phyloP scores from a whole-genome alignment of 2,888 invertebrate species.

The Bibio marci region DNA sequence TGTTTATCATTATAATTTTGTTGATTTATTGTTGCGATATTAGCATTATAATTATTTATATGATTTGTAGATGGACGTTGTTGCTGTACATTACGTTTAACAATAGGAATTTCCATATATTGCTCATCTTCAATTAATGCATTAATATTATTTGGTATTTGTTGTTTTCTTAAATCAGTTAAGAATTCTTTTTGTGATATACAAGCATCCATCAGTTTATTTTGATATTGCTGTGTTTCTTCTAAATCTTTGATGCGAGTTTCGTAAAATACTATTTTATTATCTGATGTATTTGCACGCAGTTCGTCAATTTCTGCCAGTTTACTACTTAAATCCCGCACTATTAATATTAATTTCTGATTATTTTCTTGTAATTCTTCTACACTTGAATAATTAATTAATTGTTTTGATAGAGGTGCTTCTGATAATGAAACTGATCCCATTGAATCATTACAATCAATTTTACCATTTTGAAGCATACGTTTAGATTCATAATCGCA shows the following conservation, averaged over 20 bases:
- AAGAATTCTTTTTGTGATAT: slow-evolving; percentile 80
- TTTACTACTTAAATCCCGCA: slow-evolving; percentile 50
- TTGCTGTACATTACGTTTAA: slow-evolving; percentile 7
- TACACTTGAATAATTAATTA: slow-evolving; percentile 73
- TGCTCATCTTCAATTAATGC: too few relatives aligned
- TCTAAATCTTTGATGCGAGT: slow-evolving; percentile 59
- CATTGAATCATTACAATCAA: too few relatives aligned
- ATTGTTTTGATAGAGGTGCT: slow-evolving; percentile 65
- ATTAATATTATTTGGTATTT: too few relatives aligned
- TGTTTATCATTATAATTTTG: slow-evolving; percentile 5
- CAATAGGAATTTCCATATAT: too few relatives aligned
- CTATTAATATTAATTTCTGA: slow-evolving; percentile 62
- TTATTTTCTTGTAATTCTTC: slow-evolving; percentile 81
- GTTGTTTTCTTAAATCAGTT: too few relatives aligned
- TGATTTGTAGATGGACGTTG: slow-evolving; percentile 13
- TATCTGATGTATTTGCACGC: too few relatives aligned
- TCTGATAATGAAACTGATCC: slow-evolving; percentile 44
- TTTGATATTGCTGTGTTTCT: slow-evolving; percentile 59
- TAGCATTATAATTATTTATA: slow-evolving; percentile 21
- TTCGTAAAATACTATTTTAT: slow-evolving; percentile 46
- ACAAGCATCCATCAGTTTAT: slow-evolving; percentile 64
- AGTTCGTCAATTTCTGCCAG: too few relatives aligned
- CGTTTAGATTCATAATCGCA: slow-evolving; percentile 16
- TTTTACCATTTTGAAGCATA: slow-evolving; percentile 14
- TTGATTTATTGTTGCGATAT: too few relatives aligned